Evolutionary conservation across 2,888 invertebrate genomes (phyloP), one percentile per base, ranked within the genome.

Genomic region (Tridacna gigas): DNA sequence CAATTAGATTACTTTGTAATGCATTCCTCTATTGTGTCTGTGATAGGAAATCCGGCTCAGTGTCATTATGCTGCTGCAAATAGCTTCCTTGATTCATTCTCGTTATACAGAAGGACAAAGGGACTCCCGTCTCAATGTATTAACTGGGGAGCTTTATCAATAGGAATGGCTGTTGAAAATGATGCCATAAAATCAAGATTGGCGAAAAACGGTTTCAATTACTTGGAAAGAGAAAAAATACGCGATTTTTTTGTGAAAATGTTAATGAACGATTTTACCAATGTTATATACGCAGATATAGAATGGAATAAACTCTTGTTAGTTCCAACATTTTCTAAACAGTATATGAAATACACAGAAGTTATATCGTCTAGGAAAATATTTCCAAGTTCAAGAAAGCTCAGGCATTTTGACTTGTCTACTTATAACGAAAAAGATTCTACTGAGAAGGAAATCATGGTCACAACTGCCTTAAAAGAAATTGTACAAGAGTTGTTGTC

Each of bases 401-500:
- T n/a, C n/a, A n/a, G n/a, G n/a, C n/a, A n/a, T n/a, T n/a, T n/a
- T n/a, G n/a, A n/a, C n/a, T n/a, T n/a, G n/a, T n/a, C n/a, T n/a
- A n/a, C n/a, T n/a, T n/a, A n/a, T n/a, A n/a, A n/a, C n/a, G n/a
- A n/a, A n/a, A n/a, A n/a, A n/a, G n/a, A n/a, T n/a, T n/a, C n/a
- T n/a, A n/a, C n/a, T n/a, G n/a, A 80, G 20, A 81, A 86, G 26
- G 63, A 65, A 60, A 26, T 0, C 1, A 79, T 76, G 76, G 28
- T 79, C 7, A 26, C 71, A 13, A 73, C 76, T n/a, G 75, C 79
- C 7, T 47, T 83, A 28, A 76, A 77, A 67, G 65, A 45, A 22
- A 83, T 83, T 73, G 66, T 79, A 2, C 28, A 75, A 47, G 82
- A 89, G 69, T 79, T 86, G 11, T 84, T 90, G 11, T 77, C 84